Conservation (phyloP, 2,113 vertebrate species). For the Guaruba guarouba region DNA sequence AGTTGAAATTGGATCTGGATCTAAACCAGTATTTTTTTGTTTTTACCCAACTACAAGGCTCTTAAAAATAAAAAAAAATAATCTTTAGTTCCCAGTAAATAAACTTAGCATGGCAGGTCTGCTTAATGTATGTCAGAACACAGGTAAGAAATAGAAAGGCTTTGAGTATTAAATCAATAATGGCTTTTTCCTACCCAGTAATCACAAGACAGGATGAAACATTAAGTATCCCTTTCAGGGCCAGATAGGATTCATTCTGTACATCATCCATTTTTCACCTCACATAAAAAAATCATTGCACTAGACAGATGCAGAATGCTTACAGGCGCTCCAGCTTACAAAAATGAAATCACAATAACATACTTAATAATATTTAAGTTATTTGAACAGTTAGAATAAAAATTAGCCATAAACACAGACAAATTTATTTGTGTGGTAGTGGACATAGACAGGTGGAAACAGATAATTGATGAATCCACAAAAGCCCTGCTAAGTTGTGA, state of each 20-base stretch:
- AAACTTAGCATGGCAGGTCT: conserved; percentile 45
- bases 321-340: not conserved
- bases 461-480: not conserved
- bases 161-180: conserved; percentile 63
- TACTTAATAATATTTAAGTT: not conserved
- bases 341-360: not conserved
- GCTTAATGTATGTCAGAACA: conserved; percentile 31
- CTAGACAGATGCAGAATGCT: not conserved
- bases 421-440: not conserved
- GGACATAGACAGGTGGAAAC: not conserved
- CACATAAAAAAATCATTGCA: not conserved
- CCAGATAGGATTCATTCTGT: conserved; percentile 11
- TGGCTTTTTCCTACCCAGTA: conserved; percentile 25
- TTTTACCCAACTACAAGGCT: not conserved
- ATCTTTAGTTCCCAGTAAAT: conserved; percentile 35
- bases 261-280: conserved; percentile 24
- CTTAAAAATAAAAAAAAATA: not conserved
- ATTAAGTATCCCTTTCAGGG: conserved; percentile 39
- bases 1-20: not conserved
- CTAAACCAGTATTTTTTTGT: not conserved
- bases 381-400: not conserved
- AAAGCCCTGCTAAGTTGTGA: not conserved
- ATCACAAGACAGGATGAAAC: conserved; percentile 50
- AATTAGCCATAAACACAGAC: not conserved
- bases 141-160: conserved; percentile 40